Evolutionary conservation across 2,888 invertebrate genomes (phyloP), one percentile per base, ranked within the genome.

Genomic region (Labia minor): DNA sequence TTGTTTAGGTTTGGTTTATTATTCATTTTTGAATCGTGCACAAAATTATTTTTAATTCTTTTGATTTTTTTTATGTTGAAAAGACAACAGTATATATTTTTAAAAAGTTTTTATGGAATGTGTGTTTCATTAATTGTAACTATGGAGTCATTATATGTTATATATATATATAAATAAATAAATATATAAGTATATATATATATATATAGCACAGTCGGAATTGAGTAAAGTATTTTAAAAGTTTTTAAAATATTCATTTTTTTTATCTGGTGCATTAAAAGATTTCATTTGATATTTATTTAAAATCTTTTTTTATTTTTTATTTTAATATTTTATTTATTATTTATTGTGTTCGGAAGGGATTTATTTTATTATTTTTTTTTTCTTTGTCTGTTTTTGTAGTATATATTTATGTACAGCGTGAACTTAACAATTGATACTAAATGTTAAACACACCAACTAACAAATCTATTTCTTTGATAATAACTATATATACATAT

Each of bases 141-240:
- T 49, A 49, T 49, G 49, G 49, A 49, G 49, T 49, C 49, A 49
- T 49, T 49, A 49, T 49, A 49, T n/a, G n/a, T n/a, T n/a, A n/a
- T n/a, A n/a, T n/a, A n/a, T n/a, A n/a, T n/a, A n/a, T n/a, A n/a
- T n/a, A n/a, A n/a, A n/a, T n/a, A n/a, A n/a, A n/a, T n/a, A n/a
- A n/a, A n/a, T n/a, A n/a, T n/a, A n/a, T n/a, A n/a, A n/a, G n/a
- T n/a, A n/a, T n/a, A n/a, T n/a, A n/a, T n/a, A n/a, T n/a, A n/a
- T n/a, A n/a, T n/a, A n/a, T 33, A 49, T 49, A 49, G 49, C 49
- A 49, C 49, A 49, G 6, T 49, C 49, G 49, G 8, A 49, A 49
- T 49, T 14, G 49, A 49, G 49, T 49, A 3, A 26, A 8, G 3
- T 26, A 6, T 26, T 26, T 26, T 26, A 6, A 26, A 3, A 26